A percentile compares a stretch with the other conserved stretches of the same genome.
Conservation (phyloP, 2,113 vertebrate genomes). For the Chrysochloris asiatica region DNA sequence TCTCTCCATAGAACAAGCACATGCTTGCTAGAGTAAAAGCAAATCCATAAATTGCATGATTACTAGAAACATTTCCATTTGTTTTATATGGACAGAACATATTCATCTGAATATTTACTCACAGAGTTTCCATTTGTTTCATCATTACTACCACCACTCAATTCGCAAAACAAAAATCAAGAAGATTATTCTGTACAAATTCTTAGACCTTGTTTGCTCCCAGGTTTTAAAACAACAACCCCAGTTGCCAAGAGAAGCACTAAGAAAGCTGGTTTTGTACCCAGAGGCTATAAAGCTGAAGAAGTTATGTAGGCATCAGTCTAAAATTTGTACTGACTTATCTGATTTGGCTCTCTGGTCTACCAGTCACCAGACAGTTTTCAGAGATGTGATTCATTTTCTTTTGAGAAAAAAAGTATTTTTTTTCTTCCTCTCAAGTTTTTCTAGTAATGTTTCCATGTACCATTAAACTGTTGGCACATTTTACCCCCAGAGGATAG, state of each 20-base stretch:
- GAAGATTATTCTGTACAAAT: constrained; percentile 28
- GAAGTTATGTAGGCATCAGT: constrained; percentile 29
- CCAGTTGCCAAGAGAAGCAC: constrained; percentile 47
- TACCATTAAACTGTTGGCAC: constrained; percentile 74
- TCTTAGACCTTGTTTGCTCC: constrained; percentile 32
- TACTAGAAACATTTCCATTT: background rate
- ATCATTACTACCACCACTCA: background rate
- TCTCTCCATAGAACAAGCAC: background rate
- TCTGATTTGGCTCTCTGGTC: constrained; percentile 53
- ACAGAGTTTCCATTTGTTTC: background rate
- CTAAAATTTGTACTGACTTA: constrained; percentile 53
- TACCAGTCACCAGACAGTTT: constrained; percentile 45
- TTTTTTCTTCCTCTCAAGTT: constrained; percentile 30
- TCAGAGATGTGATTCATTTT: constrained; percentile 56
- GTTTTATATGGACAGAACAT: background rate
- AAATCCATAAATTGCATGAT: constrained; percentile 8
- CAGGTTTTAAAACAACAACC: constrained; percentile 40
- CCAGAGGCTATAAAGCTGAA: constrained; percentile 27
- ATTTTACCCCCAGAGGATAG: constrained; percentile 65
- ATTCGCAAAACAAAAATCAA: constrained; percentile 42
- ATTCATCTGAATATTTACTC: constrained; percentile 23
- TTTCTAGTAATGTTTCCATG: constrained; percentile 58
- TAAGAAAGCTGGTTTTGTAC: constrained; percentile 45
- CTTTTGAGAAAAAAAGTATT: constrained; percentile 4
- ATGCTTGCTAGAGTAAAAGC: background rate